A percentile compares a stretch with the other conserved stretches of the same genome.
Evolutionary conservation across 1,140 invertebrate species (phyloP).

Genomic region (Eupristina koningsbergeri): DNA sequence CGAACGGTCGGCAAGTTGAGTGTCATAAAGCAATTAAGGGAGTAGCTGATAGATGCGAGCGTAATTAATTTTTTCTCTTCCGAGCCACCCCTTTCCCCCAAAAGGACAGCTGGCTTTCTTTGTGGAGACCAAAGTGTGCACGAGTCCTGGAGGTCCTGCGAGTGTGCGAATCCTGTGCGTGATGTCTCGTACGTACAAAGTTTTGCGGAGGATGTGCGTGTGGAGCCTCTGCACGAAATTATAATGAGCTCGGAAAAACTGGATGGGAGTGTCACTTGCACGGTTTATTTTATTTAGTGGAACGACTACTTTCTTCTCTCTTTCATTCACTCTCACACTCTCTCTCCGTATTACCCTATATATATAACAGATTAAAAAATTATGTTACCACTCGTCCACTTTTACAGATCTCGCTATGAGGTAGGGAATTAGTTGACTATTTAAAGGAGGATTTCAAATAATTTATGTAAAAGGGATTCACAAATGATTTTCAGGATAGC

Average conservation of each 20-base stretch:
- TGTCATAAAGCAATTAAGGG: constrained; percentile 56
- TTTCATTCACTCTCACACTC: not conserved
- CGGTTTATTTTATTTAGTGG: constrained; percentile 26
- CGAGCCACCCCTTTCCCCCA: not conserved
- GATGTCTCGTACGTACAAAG: not conserved
- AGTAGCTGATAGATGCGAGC: constrained; percentile 56
- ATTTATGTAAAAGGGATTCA: not conserved
- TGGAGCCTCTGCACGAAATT: not conserved
- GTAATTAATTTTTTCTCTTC: constrained; percentile 59
- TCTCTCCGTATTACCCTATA: not conserved
- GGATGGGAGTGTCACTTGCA: not conserved
- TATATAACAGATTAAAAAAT: constrained; percentile 6
- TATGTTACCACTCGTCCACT: not conserved
- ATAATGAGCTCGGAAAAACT: constrained; percentile 27
- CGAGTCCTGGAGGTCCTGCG: too few species aligned
- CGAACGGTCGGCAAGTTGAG: constrained; percentile 43
- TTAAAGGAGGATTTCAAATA: not conserved
- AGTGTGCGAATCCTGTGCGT: not conserved
- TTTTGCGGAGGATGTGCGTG: not conserved
- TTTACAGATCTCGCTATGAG: not conserved
- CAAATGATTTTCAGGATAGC: not conserved
- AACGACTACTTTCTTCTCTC: not conserved
- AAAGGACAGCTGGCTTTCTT: constrained; percentile 15
- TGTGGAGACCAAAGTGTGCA: not conserved
- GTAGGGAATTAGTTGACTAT: constrained; percentile 8